Base-by-base conservation (phyloP, 2,113 vertebrate species). In the Aphyosemion australe region DNA sequence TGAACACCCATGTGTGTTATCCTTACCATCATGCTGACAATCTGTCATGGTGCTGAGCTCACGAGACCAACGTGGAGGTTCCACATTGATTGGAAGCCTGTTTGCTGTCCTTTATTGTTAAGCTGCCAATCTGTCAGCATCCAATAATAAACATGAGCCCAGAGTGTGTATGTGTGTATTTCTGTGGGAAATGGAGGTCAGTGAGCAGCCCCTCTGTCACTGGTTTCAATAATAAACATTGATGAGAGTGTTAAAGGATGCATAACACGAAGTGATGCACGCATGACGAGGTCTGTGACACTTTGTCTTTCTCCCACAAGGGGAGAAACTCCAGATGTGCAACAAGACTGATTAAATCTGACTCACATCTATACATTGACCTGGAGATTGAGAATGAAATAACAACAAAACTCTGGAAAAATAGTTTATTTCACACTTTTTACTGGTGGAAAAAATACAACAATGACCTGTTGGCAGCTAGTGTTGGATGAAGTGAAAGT, bases 201-300 rank as follows among this genome's bases (percentile, higher is more conserved):
- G 26, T 1, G 20, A 55, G 54, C 78, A 68, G 78, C 70, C 54
- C 75, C 62, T 58, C 16, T 8, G 55, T 51, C 47, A 54, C 60
- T 26, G 7, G 42, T 39, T 26, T 69, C 43, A 64, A 80, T 69
- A 79, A 80, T 20, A 84, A 83, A 82, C 69, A 76, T 32, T 21
- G 54, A 65, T 53, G 42, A 78, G 57, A 18, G 15, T 42, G 39
- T 21, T 16, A 46, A 32, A 61, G 34, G 34, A 8, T 37, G 34
- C 4, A 50, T 14, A 14, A 12, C 47, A 6, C 10, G 34, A 62
- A 48, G 61, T 61, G 26, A 11, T 45, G 3, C 48, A 42, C 20
- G 42, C 52, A 60, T 37, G 72, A 26, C 26, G 26, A 54, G 26
- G 52, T 60, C 34, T 43, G 0, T 32, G 42, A 13, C 52, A 37